Percentiles rank a stretch among this genome's conserved stretches.
Evolutionary conservation across 1,140 invertebrate species (phyloP).

Genomic region (Leptinotarsa texana): DNA sequence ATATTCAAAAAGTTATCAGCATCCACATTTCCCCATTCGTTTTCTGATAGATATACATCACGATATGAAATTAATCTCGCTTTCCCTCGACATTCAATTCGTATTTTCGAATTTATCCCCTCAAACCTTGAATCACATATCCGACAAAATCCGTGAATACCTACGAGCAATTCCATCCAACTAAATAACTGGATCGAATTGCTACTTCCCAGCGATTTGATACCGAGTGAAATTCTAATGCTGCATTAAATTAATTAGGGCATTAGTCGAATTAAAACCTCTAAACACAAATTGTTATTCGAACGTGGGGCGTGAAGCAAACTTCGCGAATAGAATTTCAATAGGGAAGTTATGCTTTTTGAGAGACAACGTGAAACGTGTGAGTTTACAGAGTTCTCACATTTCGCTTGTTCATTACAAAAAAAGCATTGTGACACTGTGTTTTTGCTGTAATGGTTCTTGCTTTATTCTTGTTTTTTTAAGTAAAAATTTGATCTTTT

Average conservation of each 20-base stretch:
- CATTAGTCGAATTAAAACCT: background rate
- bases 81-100: background rate
- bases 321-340: background rate
- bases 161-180: background rate
- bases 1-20: no score
- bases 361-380: background rate
- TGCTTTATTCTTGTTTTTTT: no score
- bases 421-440: no score
- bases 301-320: background rate
- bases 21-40: no score
- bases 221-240: conserved; percentile 3
- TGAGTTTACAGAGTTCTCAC: no score
- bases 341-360: background rate
- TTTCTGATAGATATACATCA: no score
- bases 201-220: background rate
- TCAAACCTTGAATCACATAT: background rate
- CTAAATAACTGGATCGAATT: conserved; percentile 3
- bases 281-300: conserved; percentile 5
- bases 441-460: no score
- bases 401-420: no score
- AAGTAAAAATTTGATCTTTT: no score
- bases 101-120: conserved; percentile 1
- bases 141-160: background rate
- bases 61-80: no score
- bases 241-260: background rate